Base-by-base conservation (phyloP, 2,113 vertebrate genomes). In the Elachura formosa region DNA sequence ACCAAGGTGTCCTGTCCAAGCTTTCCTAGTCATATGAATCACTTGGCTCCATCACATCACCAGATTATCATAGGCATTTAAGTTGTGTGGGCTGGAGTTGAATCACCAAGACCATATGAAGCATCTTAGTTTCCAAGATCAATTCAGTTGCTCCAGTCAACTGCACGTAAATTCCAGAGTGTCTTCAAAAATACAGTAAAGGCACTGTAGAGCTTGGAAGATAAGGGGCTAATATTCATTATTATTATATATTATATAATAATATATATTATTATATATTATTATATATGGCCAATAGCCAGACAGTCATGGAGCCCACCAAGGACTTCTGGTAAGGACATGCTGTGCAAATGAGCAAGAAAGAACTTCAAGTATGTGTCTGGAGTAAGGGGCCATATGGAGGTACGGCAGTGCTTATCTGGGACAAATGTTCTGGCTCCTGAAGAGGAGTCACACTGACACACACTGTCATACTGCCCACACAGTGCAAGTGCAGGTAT, bases 41-140 rank as follows among this genome's bases (percentile, higher is more conserved):
- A 79, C 45, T 63, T 82, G 77, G 14, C 52, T 94, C 45, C 2
- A 3, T 79, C 78, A 90, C 20, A 52, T 71, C 66, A 75, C 43
- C 48, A 72, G 17, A 72, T 75, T 20, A 25, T 93, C 89, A 61
- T 87, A 56, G 31, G 28, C 66, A 52, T 62, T 75, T 62, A 18
- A 80, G 51, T 66, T 95, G 25, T 61, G 84, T 93, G 81, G 89
- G 91, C 56, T 72, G 77, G 48, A 89, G 51, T 41, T 94, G 90
- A 95, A 91, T 96, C 81, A 96, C 66, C 56, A 67, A 64, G 73
- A 84, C 49, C 21, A 40, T 29, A 59, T 22, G 73, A 86, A 14
- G 29, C 51, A 40, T 66, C 49, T 73, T 36, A 22, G n/a, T 92
- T 86, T 41, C n/a, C 33, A 61, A 83, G 79, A 83, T 77, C 26